phyloP scores from a whole-genome alignment of 2,113 vertebrate genomes.

The Drymodes brunneopygia region DNA sequence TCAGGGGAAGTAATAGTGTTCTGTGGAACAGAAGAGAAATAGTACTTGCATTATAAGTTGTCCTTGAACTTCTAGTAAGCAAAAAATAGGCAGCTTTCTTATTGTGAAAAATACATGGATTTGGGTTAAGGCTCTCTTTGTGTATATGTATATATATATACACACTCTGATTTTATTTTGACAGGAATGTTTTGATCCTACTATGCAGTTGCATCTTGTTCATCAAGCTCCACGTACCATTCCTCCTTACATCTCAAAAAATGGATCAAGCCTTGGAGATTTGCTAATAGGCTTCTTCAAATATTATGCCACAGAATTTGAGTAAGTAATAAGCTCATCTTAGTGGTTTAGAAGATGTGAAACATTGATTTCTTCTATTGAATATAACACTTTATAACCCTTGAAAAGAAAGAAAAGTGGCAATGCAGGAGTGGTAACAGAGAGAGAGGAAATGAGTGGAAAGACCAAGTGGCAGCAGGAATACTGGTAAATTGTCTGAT shows the following conservation, averaged over 20 bases:
- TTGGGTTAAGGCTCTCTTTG: neutral
- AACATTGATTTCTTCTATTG: neutral
- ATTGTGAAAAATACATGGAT: neutral
- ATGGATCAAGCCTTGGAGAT: conserved; percentile 86
- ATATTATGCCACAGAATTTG: conserved; percentile 92
- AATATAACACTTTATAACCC: neutral
- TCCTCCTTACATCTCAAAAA: conserved; percentile 85
- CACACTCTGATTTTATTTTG: conserved; percentile 42
- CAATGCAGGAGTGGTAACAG: neutral
- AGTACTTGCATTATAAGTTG: neutral
- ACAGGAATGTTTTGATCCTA: conserved; percentile 86
- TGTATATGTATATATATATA: neutral
- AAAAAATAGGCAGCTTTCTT: neutral
- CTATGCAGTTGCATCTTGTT: conserved; percentile 84
- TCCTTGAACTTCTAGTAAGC: neutral
- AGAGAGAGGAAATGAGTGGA: neutral
- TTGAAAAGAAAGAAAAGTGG: neutral
- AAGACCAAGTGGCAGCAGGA: neutral
- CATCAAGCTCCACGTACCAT: conserved; percentile 79
- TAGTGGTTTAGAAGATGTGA: neutral
- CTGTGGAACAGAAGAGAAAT: neutral
- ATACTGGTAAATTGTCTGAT: neutral
- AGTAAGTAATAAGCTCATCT: conserved; percentile 73
- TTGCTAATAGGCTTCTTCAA: conserved; percentile 91
- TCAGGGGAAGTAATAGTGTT: neutral